Evolutionary conservation across 2,888 invertebrate species (phyloP), one percentile per base, ranked within the genome.

Genomic region (Amphipoea oculea): DNA sequence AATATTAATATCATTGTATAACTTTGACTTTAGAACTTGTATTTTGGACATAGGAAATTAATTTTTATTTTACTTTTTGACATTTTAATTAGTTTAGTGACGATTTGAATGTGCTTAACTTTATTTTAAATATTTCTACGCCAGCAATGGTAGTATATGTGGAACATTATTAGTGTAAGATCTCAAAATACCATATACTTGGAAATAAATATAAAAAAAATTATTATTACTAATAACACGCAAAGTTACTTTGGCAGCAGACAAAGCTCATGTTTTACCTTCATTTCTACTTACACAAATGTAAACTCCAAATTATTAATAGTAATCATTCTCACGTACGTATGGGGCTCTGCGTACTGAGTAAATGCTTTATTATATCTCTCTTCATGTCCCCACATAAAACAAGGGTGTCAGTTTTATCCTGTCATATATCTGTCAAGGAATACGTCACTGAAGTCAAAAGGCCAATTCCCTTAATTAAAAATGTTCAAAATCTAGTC

Each of bases 281-380:
- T 68, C n/a, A 78, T 78, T 63, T 62, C 45, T 57, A 67, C 9
- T 45, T 11, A 69, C n/a, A 14, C 29, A 62, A 20, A 62, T 68
- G 62, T 78, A 78, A 63, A 76, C 54, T 71, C 70, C 45, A 60
- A 66, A 72, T 72, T 79, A 51, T 69, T 54, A 80, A 68, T 72
- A 63, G 62, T 63, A 51, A 72, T 85, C 29, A 72, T 63, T 80
- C 42, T 51, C 29, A 63, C 54, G 54, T 79, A 57, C 45, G 40
- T 71, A 66, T 71, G 66, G 54, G 77, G 54, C 62, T 40, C 29
- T 60, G 40, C 40, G 48, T 42, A 14, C 20, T 62, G 54, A 79
- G 48, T 62, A 67, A 71, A 82, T 48, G 54, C 20, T 57, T 68
- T 36, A 72, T 85, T 72, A 79, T 63, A 80, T 48, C n/a, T 65